phyloP scores from a whole-genome alignment of 2,888 invertebrate species.

The Philaethria dido region DNA sequence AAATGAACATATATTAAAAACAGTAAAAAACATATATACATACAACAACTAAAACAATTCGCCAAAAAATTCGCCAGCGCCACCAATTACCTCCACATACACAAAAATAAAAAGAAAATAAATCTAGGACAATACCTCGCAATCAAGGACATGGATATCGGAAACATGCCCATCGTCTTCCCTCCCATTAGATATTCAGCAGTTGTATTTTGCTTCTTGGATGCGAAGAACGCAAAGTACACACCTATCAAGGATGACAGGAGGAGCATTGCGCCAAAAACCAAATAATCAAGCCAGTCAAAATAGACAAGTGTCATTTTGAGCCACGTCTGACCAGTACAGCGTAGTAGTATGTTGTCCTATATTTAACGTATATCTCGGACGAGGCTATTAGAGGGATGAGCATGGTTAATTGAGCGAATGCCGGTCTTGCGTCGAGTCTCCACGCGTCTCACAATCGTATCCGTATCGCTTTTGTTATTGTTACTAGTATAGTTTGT shows the following conservation, averaged over 20 bases:
- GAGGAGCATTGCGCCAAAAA: conserved; percentile 86
- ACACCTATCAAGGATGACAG: conserved; percentile 87
- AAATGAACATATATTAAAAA: too few relatives aligned
- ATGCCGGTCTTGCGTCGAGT: conserved; percentile 39
- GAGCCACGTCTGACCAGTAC: conserved; percentile 2
- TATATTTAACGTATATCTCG: conserved; percentile 47
- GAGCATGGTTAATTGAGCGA: conserved; percentile 42
- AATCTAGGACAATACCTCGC: conserved; percentile 85
- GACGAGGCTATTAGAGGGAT: conserved; percentile 45
- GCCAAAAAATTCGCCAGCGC: conserved; percentile 1
- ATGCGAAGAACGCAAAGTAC: conserved; percentile 88
- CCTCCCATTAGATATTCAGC: conserved; percentile 89
- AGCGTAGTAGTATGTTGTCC: conserved; percentile 16
- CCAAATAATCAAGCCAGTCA: conserved; percentile 86
- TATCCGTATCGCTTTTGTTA: too few relatives aligned
- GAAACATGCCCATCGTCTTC: conserved; percentile 90
- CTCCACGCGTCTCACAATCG: too few relatives aligned
- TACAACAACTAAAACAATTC: neutral
- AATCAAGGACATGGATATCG: conserved; percentile 90
- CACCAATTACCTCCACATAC: too few relatives aligned
- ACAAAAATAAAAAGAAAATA: neutral
- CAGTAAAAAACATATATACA: neutral
- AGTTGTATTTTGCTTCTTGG: conserved; percentile 87
- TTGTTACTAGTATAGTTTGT: too few relatives aligned
- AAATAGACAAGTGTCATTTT: conserved; percentile 76